Base-by-base conservation (phyloP, 2,113 vertebrate genomes). In the Melospiza melodia region DNA sequence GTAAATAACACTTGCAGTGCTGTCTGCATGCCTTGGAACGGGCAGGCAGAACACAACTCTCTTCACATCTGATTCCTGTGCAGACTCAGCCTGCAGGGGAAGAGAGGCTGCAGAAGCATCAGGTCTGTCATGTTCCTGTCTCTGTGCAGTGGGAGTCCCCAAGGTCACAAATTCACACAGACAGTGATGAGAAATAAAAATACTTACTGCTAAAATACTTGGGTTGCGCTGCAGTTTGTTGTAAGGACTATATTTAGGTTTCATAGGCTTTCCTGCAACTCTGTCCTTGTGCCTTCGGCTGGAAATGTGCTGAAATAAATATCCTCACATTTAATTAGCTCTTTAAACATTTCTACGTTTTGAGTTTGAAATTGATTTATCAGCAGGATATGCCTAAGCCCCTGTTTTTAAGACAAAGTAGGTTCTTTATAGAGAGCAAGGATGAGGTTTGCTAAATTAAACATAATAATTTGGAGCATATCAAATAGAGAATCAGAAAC, bases 241-340 rank as follows among this genome's bases (percentile, higher is more conserved):
- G 94, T 99, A 99, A 31, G 99, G 99, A 87, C 99, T 99, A 94
- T 99, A 99, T 97, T 99, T 99, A 82, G 99, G 99, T 97, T 99
- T 99, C 97, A 98, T 97, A 71, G 99, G 99, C 96, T 99, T 99
- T 85, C 99, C 99, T 93, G 99, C 99, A 93, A 99, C 99, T 95
- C 98, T 98, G 98, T 99, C 99, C 97, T 99, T 99, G 97, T 99
- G 99, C 97, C 99, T 99, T 97, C 99, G 98, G 97, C 99, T 99
- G 98, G 99, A 99, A 97, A 99, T 99, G 97, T 99, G 99, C 99
- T 99, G 98, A 82, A 98, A 98, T 88, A 94, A 96, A 94, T 80
- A 97, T 89, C 27, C 94, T 69, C 92, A 91, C 57, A 84, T 94
- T 89, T 80, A 83, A 79, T 98, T 97, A 98, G 92, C 74, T 89